Evolutionary conservation across 2,797 vertebrate species (phyloP), one percentile per base, ranked within the genome.

Genomic region (Sciaenops ocellatus): DNA sequence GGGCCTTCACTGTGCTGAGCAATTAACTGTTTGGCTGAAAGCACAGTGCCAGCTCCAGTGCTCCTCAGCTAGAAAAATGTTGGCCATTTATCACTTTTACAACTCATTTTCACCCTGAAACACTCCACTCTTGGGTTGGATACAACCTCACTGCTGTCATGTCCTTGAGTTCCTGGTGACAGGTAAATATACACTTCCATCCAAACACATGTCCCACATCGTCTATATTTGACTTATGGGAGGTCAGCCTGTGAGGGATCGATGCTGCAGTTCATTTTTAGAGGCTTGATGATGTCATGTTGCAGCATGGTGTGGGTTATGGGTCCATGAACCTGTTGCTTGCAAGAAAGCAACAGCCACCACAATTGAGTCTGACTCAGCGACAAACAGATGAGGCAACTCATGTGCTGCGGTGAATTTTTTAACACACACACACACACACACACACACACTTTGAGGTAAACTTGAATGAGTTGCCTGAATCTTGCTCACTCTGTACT

Each of bases 21-120:
- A 95, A 96, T 94, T 94, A 94, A 92, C 88, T 76, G 64, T 93
- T 93, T 92, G 85, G 88, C 90, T 95, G 91, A 94, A 93, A 93
- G 85, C 84, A 59, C 69, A 12, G 81, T 89, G 90, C 80, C 84
- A 90, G 81, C 79, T 89, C 77, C 83, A 62, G 54, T 80, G 80
- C 84, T 90, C 72, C 78, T 85, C 79, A 73, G 82, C 81, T 67
- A 24, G 84, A 93, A 84, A 88, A 89, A 84, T 76, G 81, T 87
- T 63, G 65, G 79, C 85, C 79, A 69, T 93, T 90, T 89, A 91
- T 94, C 89, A 92, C 84, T 90, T 92, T 90, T 93, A 92, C 88
- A 90, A 91, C 90, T 94, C 79, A 87, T 95, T 92, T 90, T 92
- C 88, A 86, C 83, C 85, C 85, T 71, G 85, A 90, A 93, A 89